Base-by-base conservation (phyloP, 2,113 vertebrate species). In the Aleadryas rufinucha region DNA sequence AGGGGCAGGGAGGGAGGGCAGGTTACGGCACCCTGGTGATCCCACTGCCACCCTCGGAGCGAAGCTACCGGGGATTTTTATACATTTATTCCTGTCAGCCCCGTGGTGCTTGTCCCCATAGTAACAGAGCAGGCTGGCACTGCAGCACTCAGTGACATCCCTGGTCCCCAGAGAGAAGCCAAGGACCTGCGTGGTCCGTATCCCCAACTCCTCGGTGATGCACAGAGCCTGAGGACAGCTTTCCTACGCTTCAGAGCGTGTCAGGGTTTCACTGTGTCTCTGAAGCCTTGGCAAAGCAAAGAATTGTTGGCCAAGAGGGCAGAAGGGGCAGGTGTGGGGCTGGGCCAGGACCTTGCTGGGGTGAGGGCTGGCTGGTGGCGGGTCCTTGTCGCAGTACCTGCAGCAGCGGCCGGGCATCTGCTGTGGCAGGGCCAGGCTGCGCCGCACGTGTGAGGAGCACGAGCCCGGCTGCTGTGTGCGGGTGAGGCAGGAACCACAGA, bases 251-350 rank as follows among this genome's bases (percentile, higher is more conserved):
- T 18, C 27, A 3, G 44, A 76, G 45, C 9, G 1, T 1, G 3
- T 3, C 24, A 2, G 22, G 19, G 7, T 45, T 18, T 22, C 56
- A 0, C 42, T 0, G 50, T 7, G 24, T 11, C 33, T 24, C 75
- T 7, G 30, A 52, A 70, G 78, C 60, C n/a, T 37, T 9, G 45
- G 33, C 22, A 47, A 42, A 60, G 35, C 23, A 3, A 3, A 10
- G 59, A 12, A 16, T 2, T 49, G n/a, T 2, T 1, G 7, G 76
- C 39, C 0, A 0, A 7, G 37, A 11, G 52, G 19, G 37, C 0
- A 5, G 47, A 35, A 17, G 7, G 22, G 57, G 72, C 27, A 27
- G 50, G 37, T 0, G 1, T 7, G 69, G 35, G 52, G 41, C 39
- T 39, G 63, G 17, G 30, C 54, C 16, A 5, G 66, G 64, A 33